Percentiles rank a stretch among this genome's conserved stretches.
These are phyloP conservation scores for Furcifer pardalis DNA, from an alignment of 2,797 vertebrate genomes.

Conservation along the genomic window DNA sequence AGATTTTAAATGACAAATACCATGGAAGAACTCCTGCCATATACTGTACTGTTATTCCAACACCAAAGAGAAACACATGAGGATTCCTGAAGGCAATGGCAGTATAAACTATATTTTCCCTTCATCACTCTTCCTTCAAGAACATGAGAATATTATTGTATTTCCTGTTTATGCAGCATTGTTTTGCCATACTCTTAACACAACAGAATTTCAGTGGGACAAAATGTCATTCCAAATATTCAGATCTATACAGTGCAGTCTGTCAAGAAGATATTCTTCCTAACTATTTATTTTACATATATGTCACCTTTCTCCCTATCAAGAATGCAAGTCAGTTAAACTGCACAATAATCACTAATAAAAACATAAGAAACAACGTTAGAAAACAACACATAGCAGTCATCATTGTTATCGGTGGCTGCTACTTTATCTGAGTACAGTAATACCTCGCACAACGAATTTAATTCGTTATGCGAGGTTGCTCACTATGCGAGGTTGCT, in stretches of 20 bases:
- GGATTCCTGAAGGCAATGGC: background rate
- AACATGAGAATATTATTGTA: background rate
- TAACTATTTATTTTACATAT: too few relatives aligned
- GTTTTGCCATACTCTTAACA: background rate
- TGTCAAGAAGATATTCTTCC: background rate
- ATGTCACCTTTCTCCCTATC: too few relatives aligned
- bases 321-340: too few relatives aligned
- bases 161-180: background rate
- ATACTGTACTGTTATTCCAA: background rate
- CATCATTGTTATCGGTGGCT: too few relatives aligned
- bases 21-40: background rate
- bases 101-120: background rate
- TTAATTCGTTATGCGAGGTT: too few relatives aligned
- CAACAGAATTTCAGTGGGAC: background rate
- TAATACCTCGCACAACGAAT: too few relatives aligned
- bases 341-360: too few relatives aligned
- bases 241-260: background rate
- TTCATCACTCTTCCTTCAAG: background rate
- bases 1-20: background rate
- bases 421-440: too few relatives aligned
- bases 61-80: background rate
- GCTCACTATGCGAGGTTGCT: too few relatives aligned
- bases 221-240: background rate
- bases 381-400: too few relatives aligned
- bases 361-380: too few relatives aligned